A percentile compares a stretch with the other conserved stretches of the same genome.
phyloP scores from a whole-genome alignment of 2,113 vertebrate species.

The Haemorhous mexicanus region DNA sequence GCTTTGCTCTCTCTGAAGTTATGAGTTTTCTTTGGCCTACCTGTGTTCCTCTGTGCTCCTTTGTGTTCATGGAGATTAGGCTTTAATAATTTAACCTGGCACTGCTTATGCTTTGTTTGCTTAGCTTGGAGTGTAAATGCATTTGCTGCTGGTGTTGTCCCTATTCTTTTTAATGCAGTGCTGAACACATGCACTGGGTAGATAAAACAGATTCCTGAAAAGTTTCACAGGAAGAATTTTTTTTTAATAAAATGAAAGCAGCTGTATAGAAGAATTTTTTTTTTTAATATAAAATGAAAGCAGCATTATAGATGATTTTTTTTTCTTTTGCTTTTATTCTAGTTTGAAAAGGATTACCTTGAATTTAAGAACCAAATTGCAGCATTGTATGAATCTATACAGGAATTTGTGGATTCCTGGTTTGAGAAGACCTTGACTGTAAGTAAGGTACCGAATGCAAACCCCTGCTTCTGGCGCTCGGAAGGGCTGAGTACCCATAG shows the following conservation, averaged over 20 bases:
- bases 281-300: background rate
- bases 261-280: background rate
- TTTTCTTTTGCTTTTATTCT: background rate
- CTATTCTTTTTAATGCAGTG: background rate
- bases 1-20: background rate
- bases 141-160: background rate
- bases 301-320: background rate
- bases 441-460: constrained; percentile 52
- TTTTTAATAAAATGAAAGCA: too few relatives aligned
- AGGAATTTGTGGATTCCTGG: constrained; percentile 77
- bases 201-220: background rate
- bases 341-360: constrained; percentile 85
- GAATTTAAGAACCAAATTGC: constrained; percentile 80
- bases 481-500: background rate
- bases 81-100: background rate
- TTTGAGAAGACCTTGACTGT: constrained; percentile 74
- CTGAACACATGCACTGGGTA: background rate
- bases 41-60: background rate
- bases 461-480: background rate
- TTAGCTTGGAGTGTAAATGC: background rate
- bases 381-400: constrained; percentile 73
- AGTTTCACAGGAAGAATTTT: background rate
- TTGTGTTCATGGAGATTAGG: background rate
- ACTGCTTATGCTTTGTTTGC: background rate
- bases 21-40: background rate